A percentile compares a stretch with the other conserved stretches of the same genome.
These are phyloP conservation scores for Phylloscopus collybita DNA, from an alignment of 2,797 vertebrate genomes.

Conservation along the genomic window DNA sequence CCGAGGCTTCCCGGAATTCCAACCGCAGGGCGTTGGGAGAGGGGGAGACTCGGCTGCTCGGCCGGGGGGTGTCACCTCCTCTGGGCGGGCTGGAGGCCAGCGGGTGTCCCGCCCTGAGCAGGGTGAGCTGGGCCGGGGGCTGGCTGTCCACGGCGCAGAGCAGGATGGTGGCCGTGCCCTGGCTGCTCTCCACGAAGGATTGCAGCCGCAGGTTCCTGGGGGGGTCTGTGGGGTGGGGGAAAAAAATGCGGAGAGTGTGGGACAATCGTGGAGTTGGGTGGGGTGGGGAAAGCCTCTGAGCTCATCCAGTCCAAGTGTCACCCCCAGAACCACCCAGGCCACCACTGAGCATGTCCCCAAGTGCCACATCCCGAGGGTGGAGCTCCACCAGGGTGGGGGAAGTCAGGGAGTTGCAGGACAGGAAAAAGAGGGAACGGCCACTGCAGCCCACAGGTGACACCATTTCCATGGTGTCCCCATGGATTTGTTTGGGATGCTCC, in stretches of 20 bases:
- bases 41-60: background rate
- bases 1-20: conserved; percentile 56
- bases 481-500: background rate
- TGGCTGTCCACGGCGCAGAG: conserved; percentile 75
- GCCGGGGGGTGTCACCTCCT: fast-evolving
- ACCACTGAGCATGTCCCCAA: background rate
- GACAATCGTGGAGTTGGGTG: fast-evolving
- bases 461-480: background rate
- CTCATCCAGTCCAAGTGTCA: background rate
- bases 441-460: background rate
- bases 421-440: fast-evolving
- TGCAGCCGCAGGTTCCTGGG: conserved; percentile 67
- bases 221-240: conserved; percentile 34
- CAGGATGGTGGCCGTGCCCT: conserved; percentile 52
- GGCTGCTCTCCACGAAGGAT: conserved; percentile 63
- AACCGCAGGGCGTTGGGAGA: conserved; percentile 65
- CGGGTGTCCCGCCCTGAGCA: conserved; percentile 29
- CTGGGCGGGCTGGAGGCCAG: background rate
- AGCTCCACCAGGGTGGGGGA: background rate
- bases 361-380: background rate
- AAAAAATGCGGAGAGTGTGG: fast-evolving
- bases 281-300: background rate
- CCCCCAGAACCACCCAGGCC: background rate
- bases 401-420: fast-evolving
- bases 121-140: conserved; percentile 49